phyloP scores from a whole-genome alignment of 2,888 invertebrate species.

The Aporophyla nigra region DNA sequence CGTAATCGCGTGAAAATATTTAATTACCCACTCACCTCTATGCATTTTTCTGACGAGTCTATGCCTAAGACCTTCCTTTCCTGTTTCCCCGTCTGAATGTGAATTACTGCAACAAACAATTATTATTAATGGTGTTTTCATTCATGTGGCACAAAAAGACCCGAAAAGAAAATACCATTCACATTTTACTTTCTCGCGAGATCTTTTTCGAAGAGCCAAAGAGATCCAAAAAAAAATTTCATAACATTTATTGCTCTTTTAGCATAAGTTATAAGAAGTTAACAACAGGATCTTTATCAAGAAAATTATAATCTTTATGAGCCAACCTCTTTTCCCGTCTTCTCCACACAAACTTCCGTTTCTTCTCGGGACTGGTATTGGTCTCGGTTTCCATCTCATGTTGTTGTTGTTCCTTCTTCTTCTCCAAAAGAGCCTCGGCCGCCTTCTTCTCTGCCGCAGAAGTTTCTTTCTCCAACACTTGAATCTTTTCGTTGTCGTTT shows the following conservation, averaged over 20 bases:
- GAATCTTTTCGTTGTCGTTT: constrained; percentile 87
- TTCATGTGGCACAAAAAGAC: neutral
- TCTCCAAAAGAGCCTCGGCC: constrained; percentile 77
- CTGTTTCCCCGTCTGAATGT: constrained; percentile 82
- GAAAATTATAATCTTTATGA: neutral
- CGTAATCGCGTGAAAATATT: constrained; percentile 35
- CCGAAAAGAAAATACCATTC: constrained; percentile 13
- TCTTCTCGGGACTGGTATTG: constrained; percentile 87
- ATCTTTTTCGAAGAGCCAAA: constrained; percentile 16
- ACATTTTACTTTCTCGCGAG: constrained; percentile 14
- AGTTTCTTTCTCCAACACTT: constrained; percentile 86
- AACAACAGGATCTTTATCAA: neutral
- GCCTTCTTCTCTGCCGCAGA: constrained; percentile 77
- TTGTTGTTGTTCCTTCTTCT: constrained; percentile 77
- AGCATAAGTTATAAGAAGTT: too few relatives aligned
- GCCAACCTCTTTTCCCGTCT: constrained; percentile 83
- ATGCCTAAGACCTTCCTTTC: constrained; percentile 86
- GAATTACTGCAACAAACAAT: constrained; percentile 72
- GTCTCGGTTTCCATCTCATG: constrained; percentile 87
- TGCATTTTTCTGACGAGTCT: constrained; percentile 88
- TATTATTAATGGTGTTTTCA: neutral
- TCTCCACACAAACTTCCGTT: constrained; percentile 87
- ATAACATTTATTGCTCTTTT: too few relatives aligned
- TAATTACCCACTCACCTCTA: constrained; percentile 78
- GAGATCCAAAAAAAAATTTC: constrained; percentile 27